Evolutionary conservation across 2,888 invertebrate genomes (phyloP).

Genomic region (Pachliopta kotzebuea): DNA sequence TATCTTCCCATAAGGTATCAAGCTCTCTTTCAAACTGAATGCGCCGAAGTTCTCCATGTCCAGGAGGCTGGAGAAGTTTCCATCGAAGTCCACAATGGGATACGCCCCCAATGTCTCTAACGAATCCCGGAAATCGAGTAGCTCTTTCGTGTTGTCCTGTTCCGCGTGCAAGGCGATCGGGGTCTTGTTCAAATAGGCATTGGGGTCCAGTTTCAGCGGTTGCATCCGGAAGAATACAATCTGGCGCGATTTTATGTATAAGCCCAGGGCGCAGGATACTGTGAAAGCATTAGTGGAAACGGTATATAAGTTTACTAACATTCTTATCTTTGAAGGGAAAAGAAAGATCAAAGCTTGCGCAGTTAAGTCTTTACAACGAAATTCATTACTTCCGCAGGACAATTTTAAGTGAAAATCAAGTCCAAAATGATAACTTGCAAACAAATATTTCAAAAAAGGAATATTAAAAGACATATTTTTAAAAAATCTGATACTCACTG

Average conservation of each 20-base stretch:
- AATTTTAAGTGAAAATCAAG: no score
- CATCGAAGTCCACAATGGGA: slow-evolving; percentile 80
- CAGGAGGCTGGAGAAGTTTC: slow-evolving; percentile 83
- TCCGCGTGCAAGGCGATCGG: slow-evolving; percentile 83
- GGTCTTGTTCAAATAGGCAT: slow-evolving; percentile 81
- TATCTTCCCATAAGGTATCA: slow-evolving; percentile 76
- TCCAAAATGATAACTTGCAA: no score
- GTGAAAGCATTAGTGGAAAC: slow-evolving; percentile 44
- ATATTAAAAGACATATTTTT: no score
- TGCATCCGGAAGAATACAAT: slow-evolving; percentile 83
- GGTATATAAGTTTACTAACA: no score
- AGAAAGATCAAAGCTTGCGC: no score
- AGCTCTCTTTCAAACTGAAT: slow-evolving; percentile 80
- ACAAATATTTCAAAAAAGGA: no score
- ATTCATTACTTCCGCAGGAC: no score
- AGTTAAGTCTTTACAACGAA: no score
- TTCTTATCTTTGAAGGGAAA: no score
- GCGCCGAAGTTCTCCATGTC: slow-evolving; percentile 84
- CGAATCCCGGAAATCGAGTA: slow-evolving; percentile 59
- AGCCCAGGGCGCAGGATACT: slow-evolving; percentile 84
- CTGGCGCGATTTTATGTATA: slow-evolving; percentile 83
- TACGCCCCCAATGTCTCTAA: slow-evolving; percentile 61
- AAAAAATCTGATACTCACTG: slow-evolving; percentile 54
- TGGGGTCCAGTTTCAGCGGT: slow-evolving; percentile 82
- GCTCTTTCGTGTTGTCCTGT: slow-evolving; percentile 58